A percentile compares a stretch with the other conserved stretches of the same genome.
Evolutionary conservation across 2,797 vertebrate species (phyloP).

Genomic region (Phoebastria nigripes): DNA sequence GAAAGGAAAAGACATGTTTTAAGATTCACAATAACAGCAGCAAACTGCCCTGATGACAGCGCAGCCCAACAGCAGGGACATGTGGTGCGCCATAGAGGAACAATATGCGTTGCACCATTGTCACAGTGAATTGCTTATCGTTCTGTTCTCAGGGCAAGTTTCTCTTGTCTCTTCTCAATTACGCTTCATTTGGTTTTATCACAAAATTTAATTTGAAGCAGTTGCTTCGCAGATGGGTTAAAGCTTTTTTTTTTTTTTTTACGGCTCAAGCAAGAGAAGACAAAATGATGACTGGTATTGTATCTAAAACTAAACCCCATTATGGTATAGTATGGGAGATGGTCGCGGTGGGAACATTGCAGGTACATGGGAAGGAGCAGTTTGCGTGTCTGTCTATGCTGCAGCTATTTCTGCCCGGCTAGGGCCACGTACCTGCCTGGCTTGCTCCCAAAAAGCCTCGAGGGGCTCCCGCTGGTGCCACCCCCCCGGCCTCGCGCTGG

Average conservation of each 20-base stretch:
- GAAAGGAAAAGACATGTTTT: background rate
- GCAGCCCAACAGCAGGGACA: background rate
- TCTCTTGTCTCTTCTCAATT: background rate
- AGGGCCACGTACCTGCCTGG: background rate
- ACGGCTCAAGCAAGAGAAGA: background rate
- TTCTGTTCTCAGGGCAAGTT: background rate
- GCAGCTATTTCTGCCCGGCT: background rate
- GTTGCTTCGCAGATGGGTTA: conserved; percentile 29
- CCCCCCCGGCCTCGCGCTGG: rapidly evolving
- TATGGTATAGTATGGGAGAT: rapidly evolving
- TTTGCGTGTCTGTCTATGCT: rapidly evolving
- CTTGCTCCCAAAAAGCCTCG: background rate
- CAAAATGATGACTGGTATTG: background rate
- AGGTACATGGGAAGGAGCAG: background rate
- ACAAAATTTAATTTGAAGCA: conserved; percentile 21
- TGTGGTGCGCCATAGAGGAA: background rate
- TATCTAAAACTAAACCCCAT: background rate
- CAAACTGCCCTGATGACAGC: background rate
- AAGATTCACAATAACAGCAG: background rate
- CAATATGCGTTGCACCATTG: background rate
- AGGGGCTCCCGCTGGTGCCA: background rate
- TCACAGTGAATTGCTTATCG: background rate
- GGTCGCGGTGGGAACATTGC: background rate
- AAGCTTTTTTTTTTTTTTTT: background rate
- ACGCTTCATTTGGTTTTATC: background rate